Conservation (phyloP, 2,113 vertebrate genomes). For the Ptilonorhynchus violaceus region DNA sequence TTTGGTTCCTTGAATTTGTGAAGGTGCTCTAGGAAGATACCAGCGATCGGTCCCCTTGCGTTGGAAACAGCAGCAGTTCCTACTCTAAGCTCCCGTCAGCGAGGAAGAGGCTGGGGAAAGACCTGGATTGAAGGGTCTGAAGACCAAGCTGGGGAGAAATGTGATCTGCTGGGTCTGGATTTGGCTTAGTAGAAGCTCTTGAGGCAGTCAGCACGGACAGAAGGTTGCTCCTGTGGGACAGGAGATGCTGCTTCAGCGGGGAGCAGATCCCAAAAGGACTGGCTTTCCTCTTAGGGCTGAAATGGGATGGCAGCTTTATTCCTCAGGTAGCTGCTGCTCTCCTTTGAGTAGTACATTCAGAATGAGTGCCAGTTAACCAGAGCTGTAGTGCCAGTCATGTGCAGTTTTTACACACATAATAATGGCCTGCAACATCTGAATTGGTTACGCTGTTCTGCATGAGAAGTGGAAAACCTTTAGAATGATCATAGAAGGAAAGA, state of each 20-base stretch:
- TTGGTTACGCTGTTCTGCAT: neutral
- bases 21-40: constrained; percentile 4
- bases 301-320: neutral
- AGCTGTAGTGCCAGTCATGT: neutral
- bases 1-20: constrained; percentile 11
- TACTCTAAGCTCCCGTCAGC: neutral
- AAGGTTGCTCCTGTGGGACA: neutral
- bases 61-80: neutral
- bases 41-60: neutral
- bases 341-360: constrained; percentile 47
- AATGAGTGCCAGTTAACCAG: neutral
- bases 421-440: neutral
- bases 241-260: neutral
- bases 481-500: neutral
- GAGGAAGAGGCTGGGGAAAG: neutral
- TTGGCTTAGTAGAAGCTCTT: neutral
- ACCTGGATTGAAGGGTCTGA: neutral
- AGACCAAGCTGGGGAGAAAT: neutral
- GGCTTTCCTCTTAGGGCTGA: neutral
- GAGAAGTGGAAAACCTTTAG: neutral
- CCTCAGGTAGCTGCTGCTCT: neutral
- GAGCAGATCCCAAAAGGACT: neutral
- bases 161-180: neutral
- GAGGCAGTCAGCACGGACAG: neutral
- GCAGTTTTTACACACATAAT: neutral